These are phyloP conservation scores for Leptobrachium leishanense DNA, from an alignment of 2,113 vertebrate species.

Conservation along the genomic window DNA sequence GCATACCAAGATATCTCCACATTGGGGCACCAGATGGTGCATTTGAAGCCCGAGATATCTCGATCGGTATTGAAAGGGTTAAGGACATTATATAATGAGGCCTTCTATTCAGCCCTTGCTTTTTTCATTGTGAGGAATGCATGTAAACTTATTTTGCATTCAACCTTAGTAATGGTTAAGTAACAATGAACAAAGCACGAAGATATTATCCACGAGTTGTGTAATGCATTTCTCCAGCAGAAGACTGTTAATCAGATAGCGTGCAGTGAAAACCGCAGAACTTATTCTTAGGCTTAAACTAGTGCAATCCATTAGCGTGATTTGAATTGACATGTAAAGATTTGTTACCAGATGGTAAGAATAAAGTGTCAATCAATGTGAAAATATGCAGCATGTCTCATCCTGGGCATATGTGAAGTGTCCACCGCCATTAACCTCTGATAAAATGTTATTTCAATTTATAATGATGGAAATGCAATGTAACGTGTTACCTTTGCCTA, in stretches of 20 bases:
- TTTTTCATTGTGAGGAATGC: too few species aligned
- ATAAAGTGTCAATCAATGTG: slow-evolving; percentile 38
- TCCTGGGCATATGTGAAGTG: slow-evolving; percentile 46
- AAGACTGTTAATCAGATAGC: neutral
- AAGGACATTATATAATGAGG: too few species aligned
- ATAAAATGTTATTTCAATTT: slow-evolving; percentile 18
- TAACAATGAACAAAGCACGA: neutral
- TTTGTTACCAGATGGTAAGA: slow-evolving; percentile 58
- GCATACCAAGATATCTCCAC: too few species aligned
- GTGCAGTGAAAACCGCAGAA: neutral
- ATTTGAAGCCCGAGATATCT: too few species aligned
- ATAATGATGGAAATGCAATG: neutral
- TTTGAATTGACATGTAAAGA: slow-evolving; percentile 26
- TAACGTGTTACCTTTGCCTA: neutral
- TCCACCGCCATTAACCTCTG: slow-evolving; percentile 51
- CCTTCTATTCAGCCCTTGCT: too few species aligned
- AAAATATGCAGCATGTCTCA: slow-evolving; percentile 23
- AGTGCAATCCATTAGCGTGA: slow-evolving; percentile 43
- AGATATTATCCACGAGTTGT: neutral
- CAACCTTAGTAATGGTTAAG: too few species aligned
- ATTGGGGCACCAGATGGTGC: too few species aligned
- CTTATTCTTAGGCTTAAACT: slow-evolving; percentile 20
- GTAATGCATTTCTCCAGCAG: neutral
- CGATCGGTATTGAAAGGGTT: too few species aligned
- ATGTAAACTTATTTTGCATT: too few species aligned